These are phyloP conservation scores for Romanomermis culicivorax DNA, from an alignment of 2,888 invertebrate species.

Conservation along the genomic window DNA sequence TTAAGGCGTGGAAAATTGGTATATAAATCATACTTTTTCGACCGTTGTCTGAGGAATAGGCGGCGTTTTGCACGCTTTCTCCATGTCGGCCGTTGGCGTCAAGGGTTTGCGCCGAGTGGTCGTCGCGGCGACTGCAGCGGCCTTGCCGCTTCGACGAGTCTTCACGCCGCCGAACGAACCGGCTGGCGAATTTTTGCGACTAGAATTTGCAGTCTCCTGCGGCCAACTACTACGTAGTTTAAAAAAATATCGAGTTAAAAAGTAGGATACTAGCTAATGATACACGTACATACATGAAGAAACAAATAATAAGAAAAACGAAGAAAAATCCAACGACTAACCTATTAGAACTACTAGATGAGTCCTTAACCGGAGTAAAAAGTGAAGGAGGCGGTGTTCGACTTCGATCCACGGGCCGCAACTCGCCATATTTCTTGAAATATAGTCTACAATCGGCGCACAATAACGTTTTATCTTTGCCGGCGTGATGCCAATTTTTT, in stretches of 20 bases:
- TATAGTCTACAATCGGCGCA: constrained; percentile 54
- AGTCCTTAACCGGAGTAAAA: constrained; percentile 32
- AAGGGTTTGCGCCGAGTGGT: constrained; percentile 12
- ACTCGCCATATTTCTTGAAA: constrained; percentile 53
- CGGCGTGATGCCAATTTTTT: constrained; percentile 49
- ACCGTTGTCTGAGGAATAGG: background rate
- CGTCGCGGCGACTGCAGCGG: background rate
- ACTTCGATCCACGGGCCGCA: constrained; percentile 34
- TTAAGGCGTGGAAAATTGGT: no score
- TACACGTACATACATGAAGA: no score
- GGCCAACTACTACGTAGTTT: no score
- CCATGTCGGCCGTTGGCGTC: constrained; percentile 10
- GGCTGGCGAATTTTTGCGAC: no score
- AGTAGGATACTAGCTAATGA: no score
- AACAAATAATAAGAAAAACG: no score
- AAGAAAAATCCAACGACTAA: no score
- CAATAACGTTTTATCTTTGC: constrained; percentile 46
- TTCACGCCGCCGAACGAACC: background rate
- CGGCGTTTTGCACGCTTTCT: background rate
- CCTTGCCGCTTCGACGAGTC: constrained; percentile 10
- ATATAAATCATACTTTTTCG: no score
- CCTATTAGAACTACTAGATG: no score
- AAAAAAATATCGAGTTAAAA: no score
- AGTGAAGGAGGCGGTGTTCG: constrained; percentile 31
- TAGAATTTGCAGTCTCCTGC: no score